phyloP scores from a whole-genome alignment of 2,797 vertebrate species.

The Melanogrammus aeglefinus region DNA sequence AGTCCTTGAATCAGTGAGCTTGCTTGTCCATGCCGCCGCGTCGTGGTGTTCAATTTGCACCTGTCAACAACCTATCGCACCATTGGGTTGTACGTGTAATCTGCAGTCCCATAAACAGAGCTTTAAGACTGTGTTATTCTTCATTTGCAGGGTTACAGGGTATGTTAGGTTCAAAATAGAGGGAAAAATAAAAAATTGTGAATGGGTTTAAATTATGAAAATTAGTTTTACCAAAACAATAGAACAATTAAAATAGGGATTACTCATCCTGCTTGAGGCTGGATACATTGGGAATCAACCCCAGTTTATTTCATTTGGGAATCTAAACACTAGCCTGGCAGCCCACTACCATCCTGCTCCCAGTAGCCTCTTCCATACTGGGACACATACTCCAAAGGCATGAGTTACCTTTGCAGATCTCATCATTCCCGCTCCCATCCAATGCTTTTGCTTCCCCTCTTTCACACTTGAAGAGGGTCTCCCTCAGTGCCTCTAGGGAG shows the following conservation, averaged over 20 bases:
- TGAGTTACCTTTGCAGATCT: background rate
- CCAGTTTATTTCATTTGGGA: background rate
- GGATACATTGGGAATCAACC: background rate
- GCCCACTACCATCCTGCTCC: background rate
- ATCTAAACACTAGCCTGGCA: background rate
- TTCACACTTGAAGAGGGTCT: conserved; percentile 9
- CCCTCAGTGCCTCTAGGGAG: conserved; percentile 10
- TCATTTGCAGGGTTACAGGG: background rate
- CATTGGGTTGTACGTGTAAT: background rate
- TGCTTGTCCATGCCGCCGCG: background rate
- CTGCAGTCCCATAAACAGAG: background rate
- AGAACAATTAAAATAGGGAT: background rate
- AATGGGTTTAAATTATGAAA: background rate
- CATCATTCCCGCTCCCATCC: background rate
- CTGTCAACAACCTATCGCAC: background rate
- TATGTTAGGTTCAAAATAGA: background rate
- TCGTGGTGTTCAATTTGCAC: background rate
- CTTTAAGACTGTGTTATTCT: background rate
- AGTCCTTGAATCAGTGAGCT: background rate
- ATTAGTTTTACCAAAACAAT: background rate
- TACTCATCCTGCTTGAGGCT: background rate
- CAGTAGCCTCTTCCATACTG: background rate
- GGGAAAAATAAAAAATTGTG: background rate
- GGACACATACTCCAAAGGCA: background rate
- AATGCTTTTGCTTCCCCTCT: conserved; percentile 1